A percentile compares a stretch with the other conserved stretches of the same genome.
phyloP scores from a whole-genome alignment of 2,113 vertebrate species.

The Xenopus laevis region DNA sequence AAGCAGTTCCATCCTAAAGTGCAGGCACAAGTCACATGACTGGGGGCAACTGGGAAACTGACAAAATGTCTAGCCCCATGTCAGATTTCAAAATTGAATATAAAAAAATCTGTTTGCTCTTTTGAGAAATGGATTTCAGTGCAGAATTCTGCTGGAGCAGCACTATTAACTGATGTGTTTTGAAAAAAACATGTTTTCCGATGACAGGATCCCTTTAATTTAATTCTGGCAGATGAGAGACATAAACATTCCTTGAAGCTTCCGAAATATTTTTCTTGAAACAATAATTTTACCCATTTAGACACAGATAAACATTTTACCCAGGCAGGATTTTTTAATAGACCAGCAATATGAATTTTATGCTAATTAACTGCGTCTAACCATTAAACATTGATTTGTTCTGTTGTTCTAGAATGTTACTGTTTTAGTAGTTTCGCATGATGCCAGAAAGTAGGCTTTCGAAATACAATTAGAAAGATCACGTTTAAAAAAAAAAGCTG shows the following conservation, averaged over 20 bases:
- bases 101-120: too few species aligned
- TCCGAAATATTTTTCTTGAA: slow-evolving; percentile 64
- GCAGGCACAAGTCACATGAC: too few species aligned
- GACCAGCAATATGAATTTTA: slow-evolving; percentile 63
- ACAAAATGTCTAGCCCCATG: too few species aligned
- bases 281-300: slow-evolving; percentile 66
- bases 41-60: too few species aligned
- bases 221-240: slow-evolving; percentile 58
- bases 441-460: slow-evolving; percentile 70
- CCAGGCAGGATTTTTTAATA: slow-evolving; percentile 53
- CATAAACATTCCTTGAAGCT: slow-evolving; percentile 67
- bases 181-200: too few species aligned
- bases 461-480: slow-evolving; percentile 72
- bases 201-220: too few species aligned
- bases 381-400: slow-evolving; percentile 60
- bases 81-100: too few species aligned
- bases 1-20: too few species aligned
- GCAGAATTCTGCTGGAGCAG: too few species aligned
- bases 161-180: too few species aligned
- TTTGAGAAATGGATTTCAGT: too few species aligned
- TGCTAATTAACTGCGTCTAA: slow-evolving; percentile 65
- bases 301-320: slow-evolving; percentile 62
- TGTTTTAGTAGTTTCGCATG: slow-evolving; percentile 56
- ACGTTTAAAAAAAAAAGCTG: slow-evolving; percentile 57
- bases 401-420: slow-evolving; percentile 58